Percentiles rank a stretch among this genome's conserved stretches.
phyloP scores from a whole-genome alignment of 2,797 vertebrate species.

The Octomys mimax region DNA sequence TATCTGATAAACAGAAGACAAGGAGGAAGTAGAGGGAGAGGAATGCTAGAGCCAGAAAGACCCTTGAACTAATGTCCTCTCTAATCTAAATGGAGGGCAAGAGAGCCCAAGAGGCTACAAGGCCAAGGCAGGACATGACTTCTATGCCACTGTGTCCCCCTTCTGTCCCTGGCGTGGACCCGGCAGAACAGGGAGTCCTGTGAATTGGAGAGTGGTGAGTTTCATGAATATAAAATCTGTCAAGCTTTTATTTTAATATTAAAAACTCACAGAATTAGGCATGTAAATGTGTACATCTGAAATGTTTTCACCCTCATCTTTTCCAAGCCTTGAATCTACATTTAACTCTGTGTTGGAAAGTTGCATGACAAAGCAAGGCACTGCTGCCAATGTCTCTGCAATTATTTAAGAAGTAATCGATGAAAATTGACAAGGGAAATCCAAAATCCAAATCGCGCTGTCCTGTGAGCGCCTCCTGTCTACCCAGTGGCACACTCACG shows the following conservation, averaged over 20 bases:
- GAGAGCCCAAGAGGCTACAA: background rate
- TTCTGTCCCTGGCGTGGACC: no score
- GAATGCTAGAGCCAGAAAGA: background rate
- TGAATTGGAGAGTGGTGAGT: background rate
- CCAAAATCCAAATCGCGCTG: background rate
- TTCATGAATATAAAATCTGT: background rate
- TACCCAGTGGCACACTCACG: background rate
- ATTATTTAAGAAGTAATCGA: background rate
- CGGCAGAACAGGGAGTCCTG: background rate
- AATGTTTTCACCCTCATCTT: background rate
- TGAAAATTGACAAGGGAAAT: no score
- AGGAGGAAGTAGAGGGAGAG: background rate
- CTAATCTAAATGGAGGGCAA: background rate
- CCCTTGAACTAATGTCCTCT: background rate
- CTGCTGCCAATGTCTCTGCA: background rate
- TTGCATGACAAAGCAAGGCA: background rate
- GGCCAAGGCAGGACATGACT: background rate
- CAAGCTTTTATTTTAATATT: background rate
- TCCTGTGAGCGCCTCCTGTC: no score
- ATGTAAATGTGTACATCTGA: background rate
- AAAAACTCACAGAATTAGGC: background rate
- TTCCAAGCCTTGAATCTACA: background rate
- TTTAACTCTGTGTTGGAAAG: background rate
- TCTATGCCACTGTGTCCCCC: no score
- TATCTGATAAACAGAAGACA: background rate